Base-by-base conservation (phyloP, 1,140 invertebrate species). In the Drosophila varians region DNA sequence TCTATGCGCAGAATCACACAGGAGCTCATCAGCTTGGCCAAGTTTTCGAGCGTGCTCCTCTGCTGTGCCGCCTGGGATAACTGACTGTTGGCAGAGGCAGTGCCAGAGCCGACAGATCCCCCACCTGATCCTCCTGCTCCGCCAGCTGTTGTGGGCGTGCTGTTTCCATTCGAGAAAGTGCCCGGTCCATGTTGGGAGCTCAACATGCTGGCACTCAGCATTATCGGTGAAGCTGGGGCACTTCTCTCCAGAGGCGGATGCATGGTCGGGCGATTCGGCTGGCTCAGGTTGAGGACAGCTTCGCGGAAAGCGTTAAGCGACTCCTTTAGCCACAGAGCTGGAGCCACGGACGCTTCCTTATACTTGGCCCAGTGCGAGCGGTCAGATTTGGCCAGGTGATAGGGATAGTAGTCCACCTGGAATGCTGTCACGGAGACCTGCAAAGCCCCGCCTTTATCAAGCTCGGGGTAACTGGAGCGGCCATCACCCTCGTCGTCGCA, bases 371-470 rank as follows among this genome's bases (percentile, higher is more conserved):
- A 99, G 91, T 97, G 96, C 72, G 95, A 94, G 69, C 97, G 93
- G 91, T 96, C 96, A 7, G 95, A 94, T 87, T 95, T 94, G 56
- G 98, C 97, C 79, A 97, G 94, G 92, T 99, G 97, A 93, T 98
- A 99, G 0, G 98, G 98, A 93, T 99, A 99, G 90, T 98, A 97
- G 92, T 99, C 98, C 7, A 99, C 92, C 91, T 98, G 95, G 89
- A 99, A 95, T 90, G 95, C 94, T n/a, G 94, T 93, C 16, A 99
- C 91, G 4, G 96, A 96, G 34, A 99, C 95, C 92, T 99, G 98
- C 56, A 99, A 92, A n/a, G 98, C 97, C 3, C 97, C 98, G 14
- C 98, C 98, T 60, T 96, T 95, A 75, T 96, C 94, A 38, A 98
- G 90, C 47, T 96, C 95, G 0, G 96, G 96, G 93, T 97, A 95